Percentiles rank a stretch among this genome's conserved stretches.
These are phyloP conservation scores for Drosophila bipectinata DNA, from an alignment of 1,140 invertebrate species.

Conservation along the genomic window DNA sequence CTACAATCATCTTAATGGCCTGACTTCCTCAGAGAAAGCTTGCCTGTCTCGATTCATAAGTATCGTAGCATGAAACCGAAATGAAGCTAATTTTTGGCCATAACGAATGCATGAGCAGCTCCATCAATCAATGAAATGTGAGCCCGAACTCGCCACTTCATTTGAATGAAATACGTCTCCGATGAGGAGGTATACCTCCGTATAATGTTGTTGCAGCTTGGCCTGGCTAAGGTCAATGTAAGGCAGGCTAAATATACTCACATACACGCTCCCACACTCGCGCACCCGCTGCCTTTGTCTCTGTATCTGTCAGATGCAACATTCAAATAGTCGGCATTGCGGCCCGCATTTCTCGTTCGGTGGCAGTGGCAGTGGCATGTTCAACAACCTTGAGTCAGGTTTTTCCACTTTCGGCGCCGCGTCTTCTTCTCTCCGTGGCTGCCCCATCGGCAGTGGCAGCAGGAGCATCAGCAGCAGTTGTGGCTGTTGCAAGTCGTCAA, in stretches of 20 bases:
- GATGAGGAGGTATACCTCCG: constrained; percentile 26
- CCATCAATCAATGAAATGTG: constrained; percentile 41
- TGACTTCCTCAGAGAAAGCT: constrained; percentile 47
- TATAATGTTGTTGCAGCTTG: constrained; percentile 33
- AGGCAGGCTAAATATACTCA: constrained; percentile 39
- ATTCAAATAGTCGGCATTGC: constrained; percentile 76
- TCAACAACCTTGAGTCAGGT: constrained; percentile 83
- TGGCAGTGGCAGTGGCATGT: constrained; percentile 59
- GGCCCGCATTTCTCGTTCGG: constrained; percentile 57
- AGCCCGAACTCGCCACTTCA: constrained; percentile 17
- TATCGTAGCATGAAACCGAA: constrained; percentile 35
- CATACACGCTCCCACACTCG: not conserved
- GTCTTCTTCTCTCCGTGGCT: constrained; percentile 2
- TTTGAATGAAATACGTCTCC: constrained; percentile 30
- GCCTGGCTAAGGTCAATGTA: constrained; percentile 80
- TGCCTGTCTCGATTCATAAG: not conserved
- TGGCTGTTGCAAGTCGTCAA: constrained; percentile 43
- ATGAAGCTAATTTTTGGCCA: constrained; percentile 55
- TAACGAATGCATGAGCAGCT: constrained; percentile 13
- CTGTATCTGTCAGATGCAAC: constrained; percentile 78
- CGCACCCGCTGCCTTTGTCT: constrained; percentile 25
- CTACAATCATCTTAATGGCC: not conserved
- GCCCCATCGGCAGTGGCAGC: constrained; percentile 15
- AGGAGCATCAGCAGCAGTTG: not conserved
- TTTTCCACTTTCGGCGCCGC: constrained; percentile 82